Percentiles rank a stretch among this genome's conserved stretches.
These are phyloP conservation scores for Cheilosia scutellata DNA, from an alignment of 2,888 invertebrate species.

Conservation along the genomic window DNA sequence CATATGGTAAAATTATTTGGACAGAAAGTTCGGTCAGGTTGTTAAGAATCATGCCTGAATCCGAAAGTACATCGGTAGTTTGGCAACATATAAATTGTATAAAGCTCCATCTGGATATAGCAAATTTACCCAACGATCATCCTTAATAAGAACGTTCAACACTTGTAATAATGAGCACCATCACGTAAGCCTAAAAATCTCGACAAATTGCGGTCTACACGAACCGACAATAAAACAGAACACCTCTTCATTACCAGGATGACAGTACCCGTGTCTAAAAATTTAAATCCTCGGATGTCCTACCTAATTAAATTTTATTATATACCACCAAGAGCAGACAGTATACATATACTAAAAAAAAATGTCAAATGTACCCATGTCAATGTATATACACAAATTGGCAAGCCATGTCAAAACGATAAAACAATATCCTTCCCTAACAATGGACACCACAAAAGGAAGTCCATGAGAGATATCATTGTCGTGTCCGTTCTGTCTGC, in stretches of 20 bases:
- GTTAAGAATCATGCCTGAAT: too few relatives aligned
- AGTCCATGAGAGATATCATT: conserved; percentile 21
- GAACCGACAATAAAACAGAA: neutral
- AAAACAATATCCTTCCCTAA: conserved; percentile 37
- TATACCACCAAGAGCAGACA: too few relatives aligned
- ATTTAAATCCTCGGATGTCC: neutral
- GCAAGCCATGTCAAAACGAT: conserved; percentile 37
- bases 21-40: too few relatives aligned
- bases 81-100: too few relatives aligned
- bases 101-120: too few relatives aligned
- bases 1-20: too few relatives aligned
- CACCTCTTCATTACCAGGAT: neutral
- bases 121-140: too few relatives aligned
- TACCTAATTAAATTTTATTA: neutral
- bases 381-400: conserved; percentile 22
- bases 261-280: neutral
- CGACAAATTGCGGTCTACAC: neutral
- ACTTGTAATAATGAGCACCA: neutral
- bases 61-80: too few relatives aligned
- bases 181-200: neutral
- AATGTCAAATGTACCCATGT: neutral
- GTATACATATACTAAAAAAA: neutral
- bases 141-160: too few relatives aligned
- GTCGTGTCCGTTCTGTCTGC: conserved; percentile 13
- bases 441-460: conserved; percentile 16